A percentile compares a stretch with the other conserved stretches of the same genome.
Evolutionary conservation across 1,140 invertebrate species (phyloP).

Genomic region (Plodia interpunctella): DNA sequence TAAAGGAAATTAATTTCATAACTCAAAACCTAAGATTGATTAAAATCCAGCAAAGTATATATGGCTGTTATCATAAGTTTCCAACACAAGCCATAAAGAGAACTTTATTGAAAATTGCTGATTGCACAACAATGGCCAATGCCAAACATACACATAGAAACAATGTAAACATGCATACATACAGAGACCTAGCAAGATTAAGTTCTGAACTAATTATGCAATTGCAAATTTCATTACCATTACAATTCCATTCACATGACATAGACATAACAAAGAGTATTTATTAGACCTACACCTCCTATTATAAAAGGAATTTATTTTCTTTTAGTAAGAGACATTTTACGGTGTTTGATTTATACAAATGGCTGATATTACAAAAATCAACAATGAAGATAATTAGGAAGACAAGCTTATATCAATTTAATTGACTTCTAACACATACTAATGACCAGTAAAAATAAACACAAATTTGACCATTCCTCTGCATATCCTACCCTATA

Average conservation of each 20-base stretch:
- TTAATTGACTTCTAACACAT: too few species aligned
- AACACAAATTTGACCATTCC: too few species aligned
- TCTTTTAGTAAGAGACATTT: too few species aligned
- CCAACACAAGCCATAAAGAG: constrained; percentile 56
- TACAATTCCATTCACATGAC: neutral
- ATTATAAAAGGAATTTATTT: too few species aligned
- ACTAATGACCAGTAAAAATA: too few species aligned
- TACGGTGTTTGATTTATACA: too few species aligned
- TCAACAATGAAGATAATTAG: too few species aligned
- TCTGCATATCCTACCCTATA: too few species aligned
- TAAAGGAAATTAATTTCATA: constrained; percentile 47
- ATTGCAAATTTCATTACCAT: constrained; percentile 20
- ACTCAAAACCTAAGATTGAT: constrained; percentile 50
- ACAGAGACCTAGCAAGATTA: constrained; percentile 20
- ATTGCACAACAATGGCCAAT: constrained; percentile 69
- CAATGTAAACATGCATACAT: constrained; percentile 42
- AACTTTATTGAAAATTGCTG: constrained; percentile 70
- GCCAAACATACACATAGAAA: constrained; percentile 49
- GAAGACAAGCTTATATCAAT: too few species aligned
- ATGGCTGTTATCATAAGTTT: constrained; percentile 44
- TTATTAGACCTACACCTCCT: too few species aligned
- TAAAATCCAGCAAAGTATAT: constrained; percentile 23
- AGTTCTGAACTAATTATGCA: constrained; percentile 37
- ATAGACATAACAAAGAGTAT: neutral
- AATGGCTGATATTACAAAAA: too few species aligned